These are phyloP conservation scores for Cylindroiulus punctatus DNA, from an alignment of 2,888 invertebrate genomes.

Conservation along the genomic window DNA sequence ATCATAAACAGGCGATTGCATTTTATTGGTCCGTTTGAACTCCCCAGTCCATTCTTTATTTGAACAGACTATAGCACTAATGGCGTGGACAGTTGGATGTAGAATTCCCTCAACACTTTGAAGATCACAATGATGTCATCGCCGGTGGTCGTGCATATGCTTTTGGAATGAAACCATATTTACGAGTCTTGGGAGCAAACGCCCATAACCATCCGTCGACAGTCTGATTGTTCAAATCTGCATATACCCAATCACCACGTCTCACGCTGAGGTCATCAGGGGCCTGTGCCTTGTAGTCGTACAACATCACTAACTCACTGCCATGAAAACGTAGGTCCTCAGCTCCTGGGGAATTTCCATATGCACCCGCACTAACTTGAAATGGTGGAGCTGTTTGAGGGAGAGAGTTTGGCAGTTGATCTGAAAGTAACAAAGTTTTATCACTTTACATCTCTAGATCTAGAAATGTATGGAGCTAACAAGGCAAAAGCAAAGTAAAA, in stretches of 20 bases:
- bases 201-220: conserved; percentile 95
- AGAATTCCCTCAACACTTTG: neutral
- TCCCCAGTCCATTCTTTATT: too few species aligned
- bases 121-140: conserved; percentile 79
- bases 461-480: too few species aligned
- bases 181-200: conserved; percentile 79
- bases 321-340: conserved; percentile 84
- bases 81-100: neutral
- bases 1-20: too few species aligned
- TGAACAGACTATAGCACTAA: neutral
- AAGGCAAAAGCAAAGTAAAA: too few species aligned
- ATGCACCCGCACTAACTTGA: conserved; percentile 56
- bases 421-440: conserved; percentile 61
- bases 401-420: conserved; percentile 64
- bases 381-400: conserved; percentile 45
- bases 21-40: too few species aligned
- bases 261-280: conserved; percentile 91
- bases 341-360: conserved; percentile 58
- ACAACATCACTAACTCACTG: conserved; percentile 91
- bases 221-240: conserved; percentile 90
- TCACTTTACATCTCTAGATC: neutral
- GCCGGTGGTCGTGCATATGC: conserved; percentile 92
- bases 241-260: conserved; percentile 94
- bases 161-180: conserved; percentile 95
- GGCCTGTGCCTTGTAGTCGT: conserved; percentile 95